Base-by-base conservation (phyloP, 2,113 vertebrate species). In the Austrofundulus limnaeus region DNA sequence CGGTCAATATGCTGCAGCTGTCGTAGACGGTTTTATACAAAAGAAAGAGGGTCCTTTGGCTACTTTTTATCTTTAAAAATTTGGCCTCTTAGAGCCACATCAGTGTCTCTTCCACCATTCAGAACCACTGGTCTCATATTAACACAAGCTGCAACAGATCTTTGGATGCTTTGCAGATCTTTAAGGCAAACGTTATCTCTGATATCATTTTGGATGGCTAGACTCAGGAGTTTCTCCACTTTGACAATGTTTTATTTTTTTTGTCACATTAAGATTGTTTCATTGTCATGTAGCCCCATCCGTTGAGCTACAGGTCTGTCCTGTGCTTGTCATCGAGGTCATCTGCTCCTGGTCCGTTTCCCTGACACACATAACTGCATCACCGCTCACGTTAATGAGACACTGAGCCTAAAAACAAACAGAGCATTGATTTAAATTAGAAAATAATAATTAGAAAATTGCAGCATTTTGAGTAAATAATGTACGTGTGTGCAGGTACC, bases 361-460 rank as follows among this genome's bases (percentile, higher is more conserved):
- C 14, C 92, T 91, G 34, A 95, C 90, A 43, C 96, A 97, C 72
- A 98, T 91, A 48, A 99, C 97, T 0, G 97, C 96, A 11, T 99
- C 97, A 0, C 97, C 97, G 16, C 96, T 98, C 38, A 99, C 97
- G 2, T 98, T 99, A 57, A 99, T 97, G 66, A 99, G 95, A 90
- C 97, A 99, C 88, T 99, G 97, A 13, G 97, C 97, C 97, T 99
- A 9, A 1, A 28, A 61, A 55, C 14, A 45, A 49, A 51, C 8
- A 31, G 39, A 42, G 19, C n/a, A n/a, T n/a, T 28, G 25, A n/a
- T n/a, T 28, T 28, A 28, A 4, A 28, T 28, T 28, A 55, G 0
- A 21, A 31, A 20, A 21, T 15, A 66, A 76, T 46, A 54, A 51
- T 53, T 12, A 10, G 11, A 6, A 12, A 57, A 11, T 49, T 38